Percentiles rank a stretch among this genome's conserved stretches.
Conservation (phyloP, 2,888 invertebrate genomes). For the Polylopha cassiicola region DNA sequence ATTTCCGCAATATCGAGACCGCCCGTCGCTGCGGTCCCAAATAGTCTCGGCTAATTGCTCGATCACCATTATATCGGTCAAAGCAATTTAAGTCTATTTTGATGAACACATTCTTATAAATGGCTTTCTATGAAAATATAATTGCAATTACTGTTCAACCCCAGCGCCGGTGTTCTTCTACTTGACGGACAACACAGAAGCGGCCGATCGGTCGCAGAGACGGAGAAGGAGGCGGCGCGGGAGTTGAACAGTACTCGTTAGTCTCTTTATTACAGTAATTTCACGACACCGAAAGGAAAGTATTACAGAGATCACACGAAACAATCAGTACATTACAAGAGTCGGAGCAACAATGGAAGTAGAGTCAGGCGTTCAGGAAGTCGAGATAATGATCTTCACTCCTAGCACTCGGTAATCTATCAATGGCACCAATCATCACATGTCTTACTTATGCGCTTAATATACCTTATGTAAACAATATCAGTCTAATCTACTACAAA, state of each 20-base stretch:
- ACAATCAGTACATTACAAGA: conserved; percentile 25
- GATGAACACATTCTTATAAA: conserved; percentile 19
- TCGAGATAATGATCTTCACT: conserved; percentile 52
- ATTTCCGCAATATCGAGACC: too few species aligned
- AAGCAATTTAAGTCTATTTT: conserved; percentile 14
- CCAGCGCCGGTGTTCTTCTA: too few species aligned
- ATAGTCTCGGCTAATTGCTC: too few species aligned
- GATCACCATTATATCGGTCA: conserved; percentile 11
- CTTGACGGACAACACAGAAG: neutral
- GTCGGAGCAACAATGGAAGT: conserved; percentile 69
- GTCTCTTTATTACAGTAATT: conserved; percentile 15
- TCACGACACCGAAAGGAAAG: conserved; percentile 15
- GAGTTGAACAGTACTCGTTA: conserved; percentile 13
- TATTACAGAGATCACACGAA: conserved; percentile 15
- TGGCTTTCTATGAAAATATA: conserved; percentile 19
- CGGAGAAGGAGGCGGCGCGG: too few species aligned
- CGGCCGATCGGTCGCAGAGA: too few species aligned
- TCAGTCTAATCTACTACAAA: conserved; percentile 77
- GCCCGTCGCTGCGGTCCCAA: too few species aligned
- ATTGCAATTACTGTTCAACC: conserved; percentile 15
- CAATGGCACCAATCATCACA: conserved; percentile 78
- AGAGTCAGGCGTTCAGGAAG: conserved; percentile 52
- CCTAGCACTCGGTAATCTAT: conserved; percentile 68
- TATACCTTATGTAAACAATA: conserved; percentile 63
- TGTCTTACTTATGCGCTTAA: conserved; percentile 69